Base-by-base conservation (phyloP, 2,797 vertebrate species). In the Manis crassicaudata region DNA sequence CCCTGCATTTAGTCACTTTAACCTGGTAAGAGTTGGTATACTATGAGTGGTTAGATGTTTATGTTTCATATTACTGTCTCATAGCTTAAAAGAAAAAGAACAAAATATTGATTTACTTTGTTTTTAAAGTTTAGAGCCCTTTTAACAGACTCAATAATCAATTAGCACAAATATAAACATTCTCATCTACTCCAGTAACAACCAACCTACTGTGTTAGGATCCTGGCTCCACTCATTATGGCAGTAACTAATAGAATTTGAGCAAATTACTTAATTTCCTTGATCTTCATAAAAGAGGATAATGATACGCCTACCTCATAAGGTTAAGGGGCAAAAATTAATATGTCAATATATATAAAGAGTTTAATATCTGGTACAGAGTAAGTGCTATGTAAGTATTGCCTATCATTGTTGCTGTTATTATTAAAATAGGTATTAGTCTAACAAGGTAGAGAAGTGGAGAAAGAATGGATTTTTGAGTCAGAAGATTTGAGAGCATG, bases 271-370 rank as follows among this genome's bases (percentile, higher is more conserved):
- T 86, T 77, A 82, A 91, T 83, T 54, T 68, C 23, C 60, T 60
- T 87, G 82, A 76, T 60, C 60, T n/a, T 60, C 58, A 60, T 14
- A 54, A 58, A 40, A 60, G 72, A 83, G 25, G 35, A 54, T 83
- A 94, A 84, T 72, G 29, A 56, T 84, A 84, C 79, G 37, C 16
- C n/a, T 85, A 81, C 43, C 46, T 94, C 35, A 80, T 72, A 65
- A 88, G 37, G 37, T 72, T 77, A 91, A 63, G 72, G 62, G 29
- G 29, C 52, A 35, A 89, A 52, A 94, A 91, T 87, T 93, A 87
- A 89, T 52, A 85, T 62, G 75, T 76, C n/a, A 81, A 73, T 54
- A 65, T 60, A 60, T 56, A 88, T 43, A 72, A 65, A 60, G 27
- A 70, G 12, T 40, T 79, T 88, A 84, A 88, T 25, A 91, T 73